These are phyloP conservation scores for Eufriesea mexicana DNA, from an alignment of 1,140 invertebrate species.

Conservation along the genomic window DNA sequence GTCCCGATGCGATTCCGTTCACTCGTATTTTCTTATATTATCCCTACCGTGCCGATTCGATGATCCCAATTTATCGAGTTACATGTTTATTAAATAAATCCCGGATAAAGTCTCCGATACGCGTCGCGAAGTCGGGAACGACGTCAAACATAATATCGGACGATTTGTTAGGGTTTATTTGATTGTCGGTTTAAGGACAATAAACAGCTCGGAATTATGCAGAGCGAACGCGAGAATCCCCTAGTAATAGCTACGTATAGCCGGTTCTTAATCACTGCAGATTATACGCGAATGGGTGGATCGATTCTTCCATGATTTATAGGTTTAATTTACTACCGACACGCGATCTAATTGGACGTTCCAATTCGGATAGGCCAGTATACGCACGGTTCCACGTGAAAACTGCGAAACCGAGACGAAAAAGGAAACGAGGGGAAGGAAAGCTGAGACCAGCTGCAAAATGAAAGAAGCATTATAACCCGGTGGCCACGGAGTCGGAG, in stretches of 20 bases:
- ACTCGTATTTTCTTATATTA: neutral
- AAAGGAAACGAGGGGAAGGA: neutral
- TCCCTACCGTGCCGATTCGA: neutral
- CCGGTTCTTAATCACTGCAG: slow-evolving; percentile 55
- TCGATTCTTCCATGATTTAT: slow-evolving; percentile 45
- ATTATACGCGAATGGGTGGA: slow-evolving; percentile 43
- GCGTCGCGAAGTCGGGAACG: too few relatives aligned
- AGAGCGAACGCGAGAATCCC: slow-evolving; percentile 23
- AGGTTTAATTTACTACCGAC: slow-evolving; percentile 41
- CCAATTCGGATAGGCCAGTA: slow-evolving; percentile 38
- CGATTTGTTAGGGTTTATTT: slow-evolving; percentile 15
- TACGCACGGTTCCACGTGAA: neutral
- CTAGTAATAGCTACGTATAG: slow-evolving; percentile 25
- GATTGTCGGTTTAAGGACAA: slow-evolving; percentile 24
- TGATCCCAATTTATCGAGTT: neutral
- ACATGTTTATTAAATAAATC: neutral
- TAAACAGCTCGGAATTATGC: slow-evolving; percentile 34
- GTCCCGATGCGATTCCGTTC: neutral
- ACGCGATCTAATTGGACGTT: slow-evolving; percentile 37
- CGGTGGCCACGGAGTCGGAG: neutral
- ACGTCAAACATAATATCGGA: neutral
- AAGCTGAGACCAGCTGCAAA: neutral
- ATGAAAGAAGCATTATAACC: slow-evolving; percentile 42
- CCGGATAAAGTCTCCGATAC: neutral
- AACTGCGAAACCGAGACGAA: neutral